phyloP scores from a whole-genome alignment of 1,140 invertebrate genomes.

The Homalodisca vitripennis region DNA sequence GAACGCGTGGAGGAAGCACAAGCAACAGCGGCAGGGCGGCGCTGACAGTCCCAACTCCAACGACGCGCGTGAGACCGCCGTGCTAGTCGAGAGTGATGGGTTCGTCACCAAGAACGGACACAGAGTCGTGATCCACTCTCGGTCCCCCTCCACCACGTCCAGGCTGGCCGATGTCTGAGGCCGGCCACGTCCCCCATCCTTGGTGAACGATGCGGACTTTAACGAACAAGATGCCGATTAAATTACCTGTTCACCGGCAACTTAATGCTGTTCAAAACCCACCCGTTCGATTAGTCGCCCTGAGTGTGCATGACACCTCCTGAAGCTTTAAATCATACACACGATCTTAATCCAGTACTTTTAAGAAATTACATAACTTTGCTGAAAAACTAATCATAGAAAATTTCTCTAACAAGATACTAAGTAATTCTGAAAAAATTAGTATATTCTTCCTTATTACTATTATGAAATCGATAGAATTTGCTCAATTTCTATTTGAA shows the following conservation, averaged over 20 bases:
- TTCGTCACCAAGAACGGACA: slow-evolving; percentile 80
- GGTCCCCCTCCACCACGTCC: slow-evolving; percentile 77
- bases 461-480: too few species aligned
- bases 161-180: slow-evolving; percentile 78
- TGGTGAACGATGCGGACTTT: not conserved
- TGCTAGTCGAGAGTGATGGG: slow-evolving; percentile 78
- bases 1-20: slow-evolving; percentile 88
- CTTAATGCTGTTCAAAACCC: not conserved
- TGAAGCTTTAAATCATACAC: too few species aligned
- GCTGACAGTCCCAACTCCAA: slow-evolving; percentile 47
- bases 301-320: not conserved
- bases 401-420: too few species aligned
- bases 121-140: slow-evolving; percentile 84
- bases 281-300: not conserved
- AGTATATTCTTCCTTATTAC: too few species aligned
- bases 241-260: not conserved
- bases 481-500: too few species aligned
- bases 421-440: too few species aligned
- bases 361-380: too few species aligned
- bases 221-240: slow-evolving; percentile 20
- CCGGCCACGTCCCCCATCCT: slow-evolving; percentile 56
- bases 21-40: slow-evolving; percentile 60
- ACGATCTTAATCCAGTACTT: too few species aligned
- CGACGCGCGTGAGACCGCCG: slow-evolving; percentile 65
- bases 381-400: too few species aligned